Conservation (phyloP, 2,797 vertebrate species). For the Falco cherrug region DNA sequence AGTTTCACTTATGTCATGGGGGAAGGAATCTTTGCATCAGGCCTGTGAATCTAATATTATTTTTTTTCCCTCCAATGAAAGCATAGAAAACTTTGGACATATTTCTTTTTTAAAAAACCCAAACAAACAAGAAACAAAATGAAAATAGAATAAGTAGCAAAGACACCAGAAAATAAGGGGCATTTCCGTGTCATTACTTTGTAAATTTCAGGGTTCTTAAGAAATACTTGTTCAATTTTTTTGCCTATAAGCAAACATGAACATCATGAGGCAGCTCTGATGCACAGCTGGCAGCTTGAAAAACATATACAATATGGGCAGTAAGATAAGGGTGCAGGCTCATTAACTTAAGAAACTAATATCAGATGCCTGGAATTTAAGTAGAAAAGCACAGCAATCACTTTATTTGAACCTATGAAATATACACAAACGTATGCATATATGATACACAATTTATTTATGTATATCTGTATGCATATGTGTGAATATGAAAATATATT, state of each 20-base stretch:
- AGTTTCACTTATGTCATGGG: neutral
- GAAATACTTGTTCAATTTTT: neutral
- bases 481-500: neutral
- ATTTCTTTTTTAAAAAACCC: neutral
- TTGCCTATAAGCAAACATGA: neutral
- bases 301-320: constrained; percentile 39
- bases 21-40: neutral
- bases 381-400: neutral
- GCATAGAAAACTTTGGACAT: neutral
- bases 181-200: neutral
- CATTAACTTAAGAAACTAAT: constrained; percentile 45
- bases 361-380: constrained; percentile 33
- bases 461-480: neutral
- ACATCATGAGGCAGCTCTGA: neutral
- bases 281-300: constrained; percentile 31
- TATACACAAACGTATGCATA: neutral
- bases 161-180: neutral
- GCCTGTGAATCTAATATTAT: neutral
- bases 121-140: neutral
- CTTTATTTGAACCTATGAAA: constrained; percentile 13
- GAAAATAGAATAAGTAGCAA: neutral
- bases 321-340: constrained; percentile 55
- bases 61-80: neutral
- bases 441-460: neutral
- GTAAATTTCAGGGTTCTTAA: neutral